These are phyloP conservation scores for Protophormia terraenovae DNA, from an alignment of 2,888 invertebrate genomes.

Conservation along the genomic window DNA sequence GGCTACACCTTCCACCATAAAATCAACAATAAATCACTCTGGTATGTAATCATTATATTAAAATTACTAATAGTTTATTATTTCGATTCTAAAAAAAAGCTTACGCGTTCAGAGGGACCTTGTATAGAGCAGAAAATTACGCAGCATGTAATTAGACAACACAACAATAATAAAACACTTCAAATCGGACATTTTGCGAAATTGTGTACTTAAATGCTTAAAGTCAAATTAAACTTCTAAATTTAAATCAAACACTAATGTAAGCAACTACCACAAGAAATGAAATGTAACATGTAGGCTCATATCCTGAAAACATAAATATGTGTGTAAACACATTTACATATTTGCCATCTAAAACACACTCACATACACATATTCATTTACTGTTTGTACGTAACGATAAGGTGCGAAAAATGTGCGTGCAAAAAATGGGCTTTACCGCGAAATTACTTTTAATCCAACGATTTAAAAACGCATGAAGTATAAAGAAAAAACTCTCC, in stretches of 20 bases:
- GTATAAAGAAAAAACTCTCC: slow-evolving; percentile 35
- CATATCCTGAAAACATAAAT: background rate
- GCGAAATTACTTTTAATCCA: slow-evolving; percentile 77
- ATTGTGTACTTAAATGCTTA: slow-evolving; percentile 28
- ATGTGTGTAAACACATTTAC: background rate
- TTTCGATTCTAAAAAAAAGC: background rate
- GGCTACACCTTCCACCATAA: background rate
- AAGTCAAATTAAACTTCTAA: slow-evolving; percentile 40
- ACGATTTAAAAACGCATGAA: slow-evolving; percentile 71
- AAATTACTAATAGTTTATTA: background rate
- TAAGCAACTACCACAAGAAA: background rate
- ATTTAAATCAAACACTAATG: slow-evolving; percentile 4
- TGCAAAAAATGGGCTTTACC: slow-evolving; percentile 79
- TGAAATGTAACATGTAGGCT: background rate
- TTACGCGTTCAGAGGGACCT: slow-evolving; percentile 12
- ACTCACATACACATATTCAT: background rate
- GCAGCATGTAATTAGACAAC: slow-evolving; percentile 43
- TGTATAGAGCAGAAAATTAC: slow-evolving; percentile 12
- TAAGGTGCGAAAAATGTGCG: slow-evolving; percentile 73
- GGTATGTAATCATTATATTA: slow-evolving; percentile 3
- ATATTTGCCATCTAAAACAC: too few relatives aligned
- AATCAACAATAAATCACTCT: background rate
- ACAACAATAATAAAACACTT: background rate
- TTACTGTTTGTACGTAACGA: background rate
- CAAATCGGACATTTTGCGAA: background rate